phyloP scores from a whole-genome alignment of 35 echinoderm and acorn worm species.

The Acanthaster planci region DNA sequence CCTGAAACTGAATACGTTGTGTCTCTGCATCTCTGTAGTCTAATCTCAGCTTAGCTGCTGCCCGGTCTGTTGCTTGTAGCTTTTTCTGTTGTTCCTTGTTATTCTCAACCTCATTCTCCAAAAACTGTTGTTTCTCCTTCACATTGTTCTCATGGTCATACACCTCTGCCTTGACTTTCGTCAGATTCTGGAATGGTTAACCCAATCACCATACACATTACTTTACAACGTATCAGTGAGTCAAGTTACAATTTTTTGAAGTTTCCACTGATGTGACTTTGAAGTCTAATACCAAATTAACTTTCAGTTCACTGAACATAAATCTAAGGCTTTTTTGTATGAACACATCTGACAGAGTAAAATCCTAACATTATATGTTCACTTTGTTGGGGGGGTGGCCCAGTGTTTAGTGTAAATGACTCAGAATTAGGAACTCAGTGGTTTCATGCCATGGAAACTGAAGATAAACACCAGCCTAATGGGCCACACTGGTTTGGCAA shows the following conservation, averaged over 20 bases:
- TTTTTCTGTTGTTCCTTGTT: slow-evolving; percentile 95
- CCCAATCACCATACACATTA: background rate
- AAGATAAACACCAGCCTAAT: too few relatives aligned
- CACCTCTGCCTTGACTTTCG: slow-evolving; percentile 73
- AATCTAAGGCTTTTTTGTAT: too few relatives aligned
- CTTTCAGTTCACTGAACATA: too few relatives aligned
- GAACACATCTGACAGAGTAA: too few relatives aligned
- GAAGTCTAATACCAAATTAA: background rate
- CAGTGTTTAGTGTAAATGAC: too few relatives aligned
- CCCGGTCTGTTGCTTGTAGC: slow-evolving; percentile 82
- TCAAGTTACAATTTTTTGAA: background rate
- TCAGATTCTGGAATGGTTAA: slow-evolving; percentile 53
- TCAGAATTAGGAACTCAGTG: too few relatives aligned
- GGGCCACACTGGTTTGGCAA: too few relatives aligned
- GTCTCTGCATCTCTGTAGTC: slow-evolving; percentile 89
- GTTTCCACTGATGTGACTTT: background rate
- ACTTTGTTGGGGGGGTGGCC: too few relatives aligned
- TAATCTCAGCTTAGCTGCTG: slow-evolving; percentile 70
- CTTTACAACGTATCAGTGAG: background rate
- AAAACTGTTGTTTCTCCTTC: slow-evolving; percentile 86
- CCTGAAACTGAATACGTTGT: slow-evolving; percentile 89
- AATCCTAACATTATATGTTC: too few relatives aligned
- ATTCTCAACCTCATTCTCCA: slow-evolving; percentile 95
- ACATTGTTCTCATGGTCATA: slow-evolving; percentile 72
- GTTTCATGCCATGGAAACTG: too few relatives aligned